phyloP scores from a whole-genome alignment of 2,113 vertebrate species.

The Plecturocebus donacophilus region DNA sequence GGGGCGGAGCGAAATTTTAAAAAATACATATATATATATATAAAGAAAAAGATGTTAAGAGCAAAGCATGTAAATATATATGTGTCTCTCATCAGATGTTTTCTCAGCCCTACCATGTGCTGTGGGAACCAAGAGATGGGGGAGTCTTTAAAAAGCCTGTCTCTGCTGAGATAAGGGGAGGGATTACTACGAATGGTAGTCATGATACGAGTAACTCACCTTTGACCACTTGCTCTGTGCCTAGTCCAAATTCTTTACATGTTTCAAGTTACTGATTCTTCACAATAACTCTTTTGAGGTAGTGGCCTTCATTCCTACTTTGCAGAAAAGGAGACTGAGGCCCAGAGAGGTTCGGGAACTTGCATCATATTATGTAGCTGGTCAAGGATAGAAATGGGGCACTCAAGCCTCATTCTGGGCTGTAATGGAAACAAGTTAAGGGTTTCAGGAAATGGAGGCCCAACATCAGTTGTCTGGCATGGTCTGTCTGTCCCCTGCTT shows the following conservation, averaged over 20 bases:
- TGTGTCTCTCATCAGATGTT: not conserved
- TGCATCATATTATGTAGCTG: not conserved
- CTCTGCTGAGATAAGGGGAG: not conserved
- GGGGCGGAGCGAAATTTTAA: too few relatives aligned
- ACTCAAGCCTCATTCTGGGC: not conserved
- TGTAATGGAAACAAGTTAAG: not conserved
- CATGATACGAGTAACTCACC: not conserved
- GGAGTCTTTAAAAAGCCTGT: not conserved
- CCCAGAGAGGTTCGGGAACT: not conserved
- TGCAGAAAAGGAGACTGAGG: not conserved
- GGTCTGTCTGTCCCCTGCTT: not conserved
- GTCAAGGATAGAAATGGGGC: not conserved
- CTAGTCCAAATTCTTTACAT: not conserved
- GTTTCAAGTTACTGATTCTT: not conserved
- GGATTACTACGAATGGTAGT: not conserved
- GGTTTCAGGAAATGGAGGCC: not conserved
- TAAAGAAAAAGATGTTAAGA: not conserved
- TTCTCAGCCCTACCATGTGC: not conserved
- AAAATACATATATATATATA: not conserved
- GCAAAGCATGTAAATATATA: not conserved
- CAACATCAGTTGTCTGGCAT: not conserved
- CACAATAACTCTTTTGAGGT: not conserved
- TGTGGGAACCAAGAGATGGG: not conserved
- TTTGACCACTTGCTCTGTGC: not conserved
- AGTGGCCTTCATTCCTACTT: not conserved